Evolutionary conservation across 1,140 invertebrate genomes (phyloP).

Genomic region (Aphidius ervi): DNA sequence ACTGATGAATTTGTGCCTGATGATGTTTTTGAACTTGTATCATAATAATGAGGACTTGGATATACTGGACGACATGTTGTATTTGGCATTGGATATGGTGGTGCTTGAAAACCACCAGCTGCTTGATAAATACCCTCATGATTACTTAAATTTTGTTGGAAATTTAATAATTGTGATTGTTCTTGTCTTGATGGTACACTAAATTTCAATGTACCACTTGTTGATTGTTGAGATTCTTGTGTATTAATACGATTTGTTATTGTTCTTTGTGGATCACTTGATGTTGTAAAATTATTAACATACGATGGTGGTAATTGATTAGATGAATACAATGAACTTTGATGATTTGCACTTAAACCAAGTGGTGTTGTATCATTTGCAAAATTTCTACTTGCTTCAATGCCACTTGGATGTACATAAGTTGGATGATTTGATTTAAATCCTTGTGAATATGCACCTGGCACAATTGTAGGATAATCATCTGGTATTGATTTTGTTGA

Average conservation of each 20-base stretch:
- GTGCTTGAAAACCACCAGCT: constrained; percentile 39
- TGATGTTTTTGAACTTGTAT: constrained; percentile 33
- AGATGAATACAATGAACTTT: constrained; percentile 36
- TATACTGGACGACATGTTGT: constrained; percentile 41
- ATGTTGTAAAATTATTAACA: constrained; percentile 29
- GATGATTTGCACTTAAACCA: constrained; percentile 37
- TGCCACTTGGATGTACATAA: constrained; percentile 28
- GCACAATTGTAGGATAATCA: constrained; percentile 26
- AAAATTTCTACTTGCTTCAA: constrained; percentile 40
- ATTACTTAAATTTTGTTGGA: constrained; percentile 39
- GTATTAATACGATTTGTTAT: constrained; percentile 25
- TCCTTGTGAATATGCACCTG: constrained; percentile 32
- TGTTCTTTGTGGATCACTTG: constrained; percentile 28
- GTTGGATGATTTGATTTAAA: constrained; percentile 40
- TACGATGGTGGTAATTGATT: constrained; percentile 36
- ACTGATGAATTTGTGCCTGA: constrained; percentile 26
- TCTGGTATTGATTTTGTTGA: constrained; percentile 22
- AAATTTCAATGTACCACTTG: constrained; percentile 30
- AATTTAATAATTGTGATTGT: constrained; percentile 37
- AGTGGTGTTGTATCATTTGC: constrained; percentile 28
- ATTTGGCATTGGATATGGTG: constrained; percentile 43
- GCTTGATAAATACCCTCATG: constrained; percentile 43
- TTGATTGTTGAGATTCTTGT: constrained; percentile 30
- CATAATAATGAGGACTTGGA: constrained; percentile 44
- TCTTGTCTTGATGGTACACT: constrained; percentile 33